Conservation (phyloP, 2,888 invertebrate genomes). For the Himalopsyche japonica region DNA sequence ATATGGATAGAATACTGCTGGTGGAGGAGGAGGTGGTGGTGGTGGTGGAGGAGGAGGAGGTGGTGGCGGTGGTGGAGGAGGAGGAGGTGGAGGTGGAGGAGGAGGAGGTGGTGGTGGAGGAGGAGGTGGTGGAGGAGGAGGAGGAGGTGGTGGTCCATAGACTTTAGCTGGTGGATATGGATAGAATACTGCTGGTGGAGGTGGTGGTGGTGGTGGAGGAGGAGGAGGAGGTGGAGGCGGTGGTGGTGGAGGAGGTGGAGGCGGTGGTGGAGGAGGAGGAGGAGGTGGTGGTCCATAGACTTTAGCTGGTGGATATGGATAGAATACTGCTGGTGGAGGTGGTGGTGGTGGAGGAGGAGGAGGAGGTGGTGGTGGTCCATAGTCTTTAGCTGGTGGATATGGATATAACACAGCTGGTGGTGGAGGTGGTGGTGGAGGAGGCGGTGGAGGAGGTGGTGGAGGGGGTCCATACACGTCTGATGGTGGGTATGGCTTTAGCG, state of each 20-base stretch:
- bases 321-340: conserved; percentile 12
- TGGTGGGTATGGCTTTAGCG: conserved; percentile 40
- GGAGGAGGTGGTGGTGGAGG: conserved; percentile 26
- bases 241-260: conserved; percentile 38
- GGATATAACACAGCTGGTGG: conserved; percentile 36
- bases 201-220: no score
- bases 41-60: conserved; percentile 40
- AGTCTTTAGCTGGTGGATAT: conserved; percentile 36
- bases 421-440: conserved; percentile 16
- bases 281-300: conserved; percentile 37
- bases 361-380: conserved; percentile 32
- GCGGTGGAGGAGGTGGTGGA: conserved; percentile 23
- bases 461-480: conserved; percentile 40
- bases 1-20: conserved; percentile 5
- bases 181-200: conserved; percentile 33
- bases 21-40: conserved; percentile 40
- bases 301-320: conserved; percentile 33
- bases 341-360: conserved; percentile 37
- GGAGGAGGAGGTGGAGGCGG: conserved; percentile 42
- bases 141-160: conserved; percentile 27
- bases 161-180: conserved; percentile 36
- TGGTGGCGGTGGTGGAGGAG: conserved; percentile 20
- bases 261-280: conserved; percentile 38
- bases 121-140: conserved; percentile 17
- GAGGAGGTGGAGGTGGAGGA: not conserved